Base-by-base conservation (phyloP, 2,888 invertebrate species). In the Scrobipalpa atriplicella region DNA sequence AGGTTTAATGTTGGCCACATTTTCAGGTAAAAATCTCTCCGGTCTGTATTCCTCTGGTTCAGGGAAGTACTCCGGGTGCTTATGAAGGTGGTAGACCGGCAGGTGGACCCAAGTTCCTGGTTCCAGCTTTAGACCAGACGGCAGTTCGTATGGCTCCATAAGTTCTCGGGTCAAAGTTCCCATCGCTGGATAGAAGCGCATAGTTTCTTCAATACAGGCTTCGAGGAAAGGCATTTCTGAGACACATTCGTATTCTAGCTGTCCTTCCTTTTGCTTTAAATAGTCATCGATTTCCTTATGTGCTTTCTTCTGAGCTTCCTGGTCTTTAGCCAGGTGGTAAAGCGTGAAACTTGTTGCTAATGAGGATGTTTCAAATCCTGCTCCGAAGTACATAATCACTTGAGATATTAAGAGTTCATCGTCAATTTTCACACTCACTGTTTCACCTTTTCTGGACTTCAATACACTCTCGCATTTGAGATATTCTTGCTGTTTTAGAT, bases 351-450 rank as follows among this genome's bases (percentile, higher is more conserved):
- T 74, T 13, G 78, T 64, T 0, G 84, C 82, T 0, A 78, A 78
- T 0, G 87, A 75, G 2, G 86, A 82, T 0, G 87, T 86, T 18
- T 87, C 87, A 60, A 76, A 87, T 0, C 87, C 87, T 21, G 85
- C 87, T 0, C 76, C 78, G 41, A 86, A 87, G 65, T 95, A 94
- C 0, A 93, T 76, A 39, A 93, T 86, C 2, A 93, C 91, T 67
- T 95, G 94, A 0, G 94, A 89, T 0, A 91, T 85, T 6, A 94
- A 71, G 47, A 94, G 75, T 2, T 92, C 84, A 11, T 93, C 75
- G 0, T 87, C 81, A 0, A 94, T 74, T 2, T 82, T 75, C 0
- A 89, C 41, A 10, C 18, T 67, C 0, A 74, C 66, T 70, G 66
- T 73, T 9, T 68, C 36, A 7, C 51, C 64, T 38, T 72, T 71